phyloP scores from a whole-genome alignment of 2,797 vertebrate genomes.

The Darevskia mixta region DNA sequence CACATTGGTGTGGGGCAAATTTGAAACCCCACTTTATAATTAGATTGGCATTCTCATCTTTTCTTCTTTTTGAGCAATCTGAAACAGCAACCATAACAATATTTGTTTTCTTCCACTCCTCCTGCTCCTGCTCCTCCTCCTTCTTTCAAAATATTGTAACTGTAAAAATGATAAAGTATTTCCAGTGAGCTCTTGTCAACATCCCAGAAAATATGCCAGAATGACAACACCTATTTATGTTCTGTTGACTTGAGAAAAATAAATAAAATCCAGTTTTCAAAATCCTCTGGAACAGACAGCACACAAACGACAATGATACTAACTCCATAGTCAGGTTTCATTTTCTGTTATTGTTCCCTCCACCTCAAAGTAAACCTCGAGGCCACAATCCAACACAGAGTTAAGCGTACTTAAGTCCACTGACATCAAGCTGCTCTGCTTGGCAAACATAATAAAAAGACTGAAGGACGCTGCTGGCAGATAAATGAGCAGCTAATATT shows the following conservation, averaged over 20 bases:
- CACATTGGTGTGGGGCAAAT: too few species aligned
- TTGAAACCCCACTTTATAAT: too few species aligned
- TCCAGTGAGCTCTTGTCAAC: conserved; percentile 4
- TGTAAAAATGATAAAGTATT: not conserved
- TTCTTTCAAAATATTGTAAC: not conserved
- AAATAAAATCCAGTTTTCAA: not conserved
- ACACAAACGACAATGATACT: not conserved
- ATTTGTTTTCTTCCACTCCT: not conserved
- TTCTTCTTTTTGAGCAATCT: not conserved
- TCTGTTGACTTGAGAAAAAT: conserved; percentile 13
- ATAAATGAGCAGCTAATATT: not conserved
- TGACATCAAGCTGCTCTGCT: not conserved
- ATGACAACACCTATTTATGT: conserved; percentile 1
- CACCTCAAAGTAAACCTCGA: not conserved
- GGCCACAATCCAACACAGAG: not conserved
- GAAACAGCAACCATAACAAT: not conserved
- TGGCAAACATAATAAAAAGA: not conserved
- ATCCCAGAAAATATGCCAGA: not conserved
- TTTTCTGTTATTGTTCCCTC: not conserved
- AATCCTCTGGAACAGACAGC: not conserved
- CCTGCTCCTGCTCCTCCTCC: not conserved
- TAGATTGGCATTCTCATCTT: not conserved
- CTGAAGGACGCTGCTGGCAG: not conserved
- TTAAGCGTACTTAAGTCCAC: not conserved
- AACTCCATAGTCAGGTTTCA: not conserved